phyloP scores from a whole-genome alignment of 1,140 invertebrate species.

The Drosophila melanogaster region Release_6_plus_ISO1_MT NT_033779.5:5147501-5148000 shows the following conservation, averaged over 20 bases:
- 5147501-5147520: conserved; percentile 44
- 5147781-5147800: conserved; percentile 37
- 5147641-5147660: conserved; percentile 16
- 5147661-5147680: conserved; percentile 73
- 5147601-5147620: conserved; percentile 8
- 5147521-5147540: conserved; percentile 23
- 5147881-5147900: conserved; percentile 50
- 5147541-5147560: conserved; percentile 34
- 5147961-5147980: conserved; percentile 8
- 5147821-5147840: conserved; percentile 32
- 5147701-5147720: conserved; percentile 31
- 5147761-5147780: conserved; percentile 26
- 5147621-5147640: conserved; percentile 11
- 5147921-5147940: conserved; percentile 12
- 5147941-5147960: conserved; percentile 1
- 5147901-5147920: conserved; percentile 58
- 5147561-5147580: conserved; percentile 46
- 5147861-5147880: conserved; percentile 11
- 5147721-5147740: not conserved
- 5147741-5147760: conserved; percentile 20
- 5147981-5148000: not conserved
- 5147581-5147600: conserved; percentile 15
- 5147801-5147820: conserved; percentile 38
- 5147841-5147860: conserved; percentile 38
- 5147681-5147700: conserved; percentile 44